These are phyloP conservation scores for Rhamphomyia laevipes DNA, from an alignment of 2,888 invertebrate genomes.

Conservation along the genomic window DNA sequence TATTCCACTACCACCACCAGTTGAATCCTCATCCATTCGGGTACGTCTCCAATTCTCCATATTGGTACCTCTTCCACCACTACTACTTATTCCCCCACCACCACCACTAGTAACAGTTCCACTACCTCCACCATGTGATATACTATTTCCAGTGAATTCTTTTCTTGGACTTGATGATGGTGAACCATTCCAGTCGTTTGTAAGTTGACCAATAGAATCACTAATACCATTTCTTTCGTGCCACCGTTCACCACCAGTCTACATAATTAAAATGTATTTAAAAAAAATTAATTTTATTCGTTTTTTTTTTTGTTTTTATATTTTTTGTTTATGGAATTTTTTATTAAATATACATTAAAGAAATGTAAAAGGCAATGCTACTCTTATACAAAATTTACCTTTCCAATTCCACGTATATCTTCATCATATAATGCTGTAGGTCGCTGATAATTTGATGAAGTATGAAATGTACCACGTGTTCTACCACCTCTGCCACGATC, in stretches of 20 bases:
- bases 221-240: slow-evolving; percentile 27
- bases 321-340: too few species aligned
- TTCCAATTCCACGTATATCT: slow-evolving; percentile 16
- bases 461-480: slow-evolving; percentile 14
- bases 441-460: slow-evolving; percentile 23
- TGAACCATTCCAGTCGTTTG: slow-evolving; percentile 30
- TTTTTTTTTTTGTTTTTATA: too few species aligned
- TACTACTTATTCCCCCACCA: slow-evolving; percentile 12
- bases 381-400: too few species aligned
- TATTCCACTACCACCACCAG: slow-evolving; percentile 19
- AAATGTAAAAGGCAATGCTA: too few species aligned
- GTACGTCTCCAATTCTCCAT: slow-evolving; percentile 35
- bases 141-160: slow-evolving; percentile 22
- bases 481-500: slow-evolving; percentile 34
- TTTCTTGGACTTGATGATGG: slow-evolving; percentile 34
- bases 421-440: slow-evolving; percentile 32
- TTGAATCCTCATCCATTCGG: slow-evolving; percentile 26
- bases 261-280: too few species aligned
- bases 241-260: slow-evolving; percentile 27
- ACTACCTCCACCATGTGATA: background rate
- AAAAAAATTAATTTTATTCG: too few species aligned
- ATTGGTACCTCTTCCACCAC: slow-evolving; percentile 18
- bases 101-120: background rate
- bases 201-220: slow-evolving; percentile 7
- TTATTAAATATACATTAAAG: too few species aligned